Base-by-base conservation (phyloP, 2,113 vertebrate species). In the Vulpes ferrilata region DNA sequence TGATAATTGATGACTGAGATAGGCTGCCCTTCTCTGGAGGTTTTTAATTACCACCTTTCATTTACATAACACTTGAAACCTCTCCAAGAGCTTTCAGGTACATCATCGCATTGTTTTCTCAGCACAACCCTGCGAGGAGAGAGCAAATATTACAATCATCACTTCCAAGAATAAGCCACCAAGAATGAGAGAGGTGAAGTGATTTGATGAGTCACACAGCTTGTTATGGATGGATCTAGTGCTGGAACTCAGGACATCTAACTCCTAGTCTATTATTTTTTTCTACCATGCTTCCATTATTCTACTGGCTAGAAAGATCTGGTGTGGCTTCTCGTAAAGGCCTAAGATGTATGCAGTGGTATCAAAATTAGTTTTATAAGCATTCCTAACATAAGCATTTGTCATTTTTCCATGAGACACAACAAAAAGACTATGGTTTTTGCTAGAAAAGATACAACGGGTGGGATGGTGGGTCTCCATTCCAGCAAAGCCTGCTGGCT, bases 11-110 rank as follows among this genome's bases (percentile, higher is more conserved):
- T 96, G 94, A 96, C 87, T 97, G 94, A 96, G 94, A 95, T 83
- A 95, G 85, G 97, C 90, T 94, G 95, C 78, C 96, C 97, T 96
- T 97, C 97, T 97, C 96, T 92, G 67, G 90, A 95, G 97, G 85
- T 97, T 97, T 98, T 97, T 97, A 98, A 98, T 98, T 98, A 98
- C 97, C 97, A 98, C 97, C 96, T 98, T 98, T 98, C 97, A 98
- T 98, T 98, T 98, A 97, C 97, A 97, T 96, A 97, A 98, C 90
- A 96, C 97, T 96, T 91, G 96, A 96, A 98, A 88, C 76, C 94
- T 73, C 96, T 95, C 90, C 94, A 97, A 95, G 93, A 96, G 96
- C 97, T 95, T 97, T 95, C 95, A 96, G 97, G 98, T 97, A 94
- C 94, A 95, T 98, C 95, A 98, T 96, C 90, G 96, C 96, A 86